Evolutionary conservation across 2,888 invertebrate species (phyloP), one percentile per base, ranked within the genome.

Genomic region (Trissolcus brochymenae): DNA sequence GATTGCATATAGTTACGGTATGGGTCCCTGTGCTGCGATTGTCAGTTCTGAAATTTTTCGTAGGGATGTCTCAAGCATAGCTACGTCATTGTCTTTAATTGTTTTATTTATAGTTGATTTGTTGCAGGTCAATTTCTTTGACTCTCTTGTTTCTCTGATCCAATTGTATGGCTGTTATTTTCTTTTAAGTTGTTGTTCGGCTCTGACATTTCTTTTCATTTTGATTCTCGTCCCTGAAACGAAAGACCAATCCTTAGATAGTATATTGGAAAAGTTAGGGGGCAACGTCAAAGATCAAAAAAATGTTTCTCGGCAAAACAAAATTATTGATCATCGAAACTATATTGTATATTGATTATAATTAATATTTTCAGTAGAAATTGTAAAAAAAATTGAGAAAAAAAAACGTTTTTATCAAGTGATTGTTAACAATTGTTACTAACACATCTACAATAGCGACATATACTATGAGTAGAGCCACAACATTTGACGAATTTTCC

Each of bases 1-100:
- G 80, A 89, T 92, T 81, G 85, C 89, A 9, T 92, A 91, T 66
- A 87, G 91, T 0, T 83, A 90, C 0, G 92, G 92, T 0, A 85
- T 92, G 41, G 91, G 91, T 54, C 91, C 91, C 0, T 89, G 90
- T 0, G 91, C 92, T 0, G 90, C 91, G 7, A 89, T 92, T 1
- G 81, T 92, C 0, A 86, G 87, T 0, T 89, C 91, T 0, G 92
- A 92, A 80, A 90, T 92, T 70, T 92, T 92, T 75, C 82, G 80
- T 2, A 61, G 85, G 1, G 87, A 88, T 6, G 56, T 88, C 0
- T 56, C 84, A 2, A 81, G 84, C 7, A 25, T 85, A 17, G 86
- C 84, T 0, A 82, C 80, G 35, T 84, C 85, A 0, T 25, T 86
- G 1, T 81, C 83, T 0, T 70, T 85, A 25, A 17, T 80, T 0